Evolutionary conservation across 1,140 invertebrate species (phyloP).

Genomic region (Elysia chlorotica): DNA sequence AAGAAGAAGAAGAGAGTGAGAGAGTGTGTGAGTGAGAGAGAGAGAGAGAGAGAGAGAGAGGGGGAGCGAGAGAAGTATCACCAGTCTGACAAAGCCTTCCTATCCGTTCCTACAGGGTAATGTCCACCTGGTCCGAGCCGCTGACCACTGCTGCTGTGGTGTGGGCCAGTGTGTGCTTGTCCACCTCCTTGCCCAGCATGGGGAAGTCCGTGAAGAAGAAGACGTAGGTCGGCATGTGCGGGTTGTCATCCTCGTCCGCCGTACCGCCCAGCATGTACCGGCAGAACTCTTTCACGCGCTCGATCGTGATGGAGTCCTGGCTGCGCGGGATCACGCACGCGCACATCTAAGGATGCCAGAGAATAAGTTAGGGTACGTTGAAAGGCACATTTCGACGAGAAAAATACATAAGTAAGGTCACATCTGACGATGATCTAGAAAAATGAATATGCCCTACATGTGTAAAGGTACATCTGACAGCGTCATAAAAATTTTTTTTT

Average conservation of each 20-base stretch:
- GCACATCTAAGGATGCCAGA: conserved; percentile 25
- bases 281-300: conserved; percentile 20
- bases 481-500: no score
- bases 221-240: conserved; percentile 16
- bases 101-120: no score
- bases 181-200: conserved; percentile 7
- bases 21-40: neutral
- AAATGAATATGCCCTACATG: no score
- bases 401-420: no score
- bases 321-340: conserved; percentile 18
- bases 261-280: conserved; percentile 15
- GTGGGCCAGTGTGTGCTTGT: conserved; percentile 1
- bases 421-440: no score
- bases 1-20: neutral
- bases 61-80: neutral
- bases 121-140: no score
- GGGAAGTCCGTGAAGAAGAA: conserved; percentile 18
- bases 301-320: conserved; percentile 16
- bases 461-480: no score
- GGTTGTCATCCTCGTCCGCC: neutral
- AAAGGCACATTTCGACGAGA: no score
- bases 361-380: no score
- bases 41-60: neutral
- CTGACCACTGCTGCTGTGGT: conserved; percentile 9
- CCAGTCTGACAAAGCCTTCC: no score